Evolutionary conservation across 2,888 invertebrate genomes (phyloP).

Genomic region (Chymomyza procnemis): DNA sequence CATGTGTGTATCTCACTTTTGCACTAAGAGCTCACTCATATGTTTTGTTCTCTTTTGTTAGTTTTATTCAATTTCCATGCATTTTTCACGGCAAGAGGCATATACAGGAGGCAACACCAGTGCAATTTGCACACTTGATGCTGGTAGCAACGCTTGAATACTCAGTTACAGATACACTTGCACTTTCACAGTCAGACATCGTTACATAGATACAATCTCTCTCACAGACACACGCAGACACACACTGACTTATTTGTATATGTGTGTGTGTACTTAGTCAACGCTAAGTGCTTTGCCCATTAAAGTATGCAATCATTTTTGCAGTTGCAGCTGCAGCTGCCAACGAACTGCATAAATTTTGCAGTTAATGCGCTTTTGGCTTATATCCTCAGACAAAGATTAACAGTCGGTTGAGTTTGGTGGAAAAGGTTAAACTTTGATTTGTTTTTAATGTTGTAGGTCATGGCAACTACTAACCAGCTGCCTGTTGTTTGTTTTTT

Average conservation of each 20-base stretch:
- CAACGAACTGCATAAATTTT: conserved; percentile 8
- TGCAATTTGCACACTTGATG: conserved; percentile 52
- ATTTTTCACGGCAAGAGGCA: conserved; percentile 35
- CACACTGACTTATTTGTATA: background rate
- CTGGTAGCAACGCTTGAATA: background rate
- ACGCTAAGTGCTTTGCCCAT: conserved; percentile 64
- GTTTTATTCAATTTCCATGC: conserved; percentile 64
- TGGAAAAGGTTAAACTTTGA: conserved; percentile 23
- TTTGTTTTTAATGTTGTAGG: background rate
- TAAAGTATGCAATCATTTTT: conserved; percentile 70
- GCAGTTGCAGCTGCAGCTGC: conserved; percentile 32
- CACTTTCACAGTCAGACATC: background rate
- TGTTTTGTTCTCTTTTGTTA: conserved; percentile 30
- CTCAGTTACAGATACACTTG: background rate
- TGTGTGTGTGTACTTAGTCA: background rate
- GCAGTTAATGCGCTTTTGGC: conserved; percentile 8
- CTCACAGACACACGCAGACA: background rate
- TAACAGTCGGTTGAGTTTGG: conserved; percentile 3
- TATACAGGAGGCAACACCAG: background rate
- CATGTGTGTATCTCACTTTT: background rate
- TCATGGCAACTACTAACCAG: background rate
- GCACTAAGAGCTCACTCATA: background rate
- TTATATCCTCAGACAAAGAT: conserved; percentile 9
- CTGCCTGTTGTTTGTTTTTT: background rate
- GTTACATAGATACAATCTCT: background rate